A percentile compares a stretch with the other conserved stretches of the same genome.
These are phyloP conservation scores for Agrotis segetum DNA, from an alignment of 2,888 invertebrate species.

Conservation along the genomic window DNA sequence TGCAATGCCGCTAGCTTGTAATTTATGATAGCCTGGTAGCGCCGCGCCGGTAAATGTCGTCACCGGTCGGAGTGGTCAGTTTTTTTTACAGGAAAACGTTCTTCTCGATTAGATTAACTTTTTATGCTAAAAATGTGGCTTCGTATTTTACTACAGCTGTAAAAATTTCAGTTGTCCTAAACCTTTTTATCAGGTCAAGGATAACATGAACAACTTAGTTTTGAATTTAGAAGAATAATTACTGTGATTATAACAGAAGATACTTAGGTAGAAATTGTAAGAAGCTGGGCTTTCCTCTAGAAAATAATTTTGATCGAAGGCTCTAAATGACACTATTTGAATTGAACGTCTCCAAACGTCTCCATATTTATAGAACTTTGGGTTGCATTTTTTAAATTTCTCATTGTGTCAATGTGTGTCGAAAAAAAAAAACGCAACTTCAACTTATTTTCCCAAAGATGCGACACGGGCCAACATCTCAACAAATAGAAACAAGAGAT, in stretches of 20 bases:
- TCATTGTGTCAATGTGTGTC: too few relatives aligned
- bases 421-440: conserved; percentile 1
- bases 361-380: neutral
- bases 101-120: conserved; percentile 59
- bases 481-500: conserved; percentile 58
- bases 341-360: too few relatives aligned
- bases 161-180: neutral
- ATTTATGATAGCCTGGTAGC: conserved; percentile 84
- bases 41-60: conserved; percentile 77
- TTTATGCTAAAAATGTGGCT: conserved; percentile 44
- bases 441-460: conserved; percentile 10
- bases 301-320: too few relatives aligned
- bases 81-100: conserved; percentile 57
- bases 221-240: too few relatives aligned
- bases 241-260: too few relatives aligned
- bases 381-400: too few relatives aligned
- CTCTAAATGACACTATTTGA: neutral
- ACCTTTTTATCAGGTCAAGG: too few relatives aligned
- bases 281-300: too few relatives aligned
- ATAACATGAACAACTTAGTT: too few relatives aligned
- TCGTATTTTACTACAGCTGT: conserved; percentile 15
- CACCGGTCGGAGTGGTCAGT: conserved; percentile 64
- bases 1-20: conserved; percentile 72
- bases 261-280: too few relatives aligned
- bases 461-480: conserved; percentile 47